These are phyloP conservation scores for Phodopus roborovskii DNA, from an alignment of 2,113 vertebrate species.

Conservation along the genomic window DNA sequence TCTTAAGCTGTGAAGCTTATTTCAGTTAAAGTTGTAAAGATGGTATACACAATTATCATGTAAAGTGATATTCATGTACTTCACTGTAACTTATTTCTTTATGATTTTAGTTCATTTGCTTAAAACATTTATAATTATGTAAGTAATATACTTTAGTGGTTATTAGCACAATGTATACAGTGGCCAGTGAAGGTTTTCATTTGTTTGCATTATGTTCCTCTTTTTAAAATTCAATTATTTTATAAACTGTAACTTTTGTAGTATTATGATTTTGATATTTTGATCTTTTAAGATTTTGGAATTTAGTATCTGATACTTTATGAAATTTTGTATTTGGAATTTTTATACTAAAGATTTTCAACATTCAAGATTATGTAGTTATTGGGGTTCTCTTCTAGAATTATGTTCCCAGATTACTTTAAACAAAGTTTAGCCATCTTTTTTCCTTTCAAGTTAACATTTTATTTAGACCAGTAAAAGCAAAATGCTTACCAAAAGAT, in stretches of 20 bases:
- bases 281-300: background rate
- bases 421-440: background rate
- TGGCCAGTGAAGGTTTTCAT: background rate
- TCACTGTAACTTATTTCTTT: background rate
- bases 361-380: background rate
- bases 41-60: background rate
- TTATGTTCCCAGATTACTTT: background rate
- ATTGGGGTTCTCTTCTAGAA: background rate
- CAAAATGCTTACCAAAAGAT: conserved; percentile 88
- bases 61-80: background rate
- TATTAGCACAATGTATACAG: background rate
- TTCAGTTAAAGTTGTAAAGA: background rate
- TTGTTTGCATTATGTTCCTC: too few species aligned
- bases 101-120: background rate
- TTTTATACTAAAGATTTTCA: background rate
- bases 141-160: background rate
- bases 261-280: background rate
- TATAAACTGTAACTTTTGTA: background rate
- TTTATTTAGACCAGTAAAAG: conserved; percentile 89
- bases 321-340: background rate
- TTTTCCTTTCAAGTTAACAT: conserved; percentile 81
- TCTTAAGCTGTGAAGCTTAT: background rate
- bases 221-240: background rate
- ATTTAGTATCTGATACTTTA: background rate
- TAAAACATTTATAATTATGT: background rate